Evolutionary conservation across 2,113 vertebrate genomes (phyloP).

Genomic region (Lepidothrix coronata): DNA sequence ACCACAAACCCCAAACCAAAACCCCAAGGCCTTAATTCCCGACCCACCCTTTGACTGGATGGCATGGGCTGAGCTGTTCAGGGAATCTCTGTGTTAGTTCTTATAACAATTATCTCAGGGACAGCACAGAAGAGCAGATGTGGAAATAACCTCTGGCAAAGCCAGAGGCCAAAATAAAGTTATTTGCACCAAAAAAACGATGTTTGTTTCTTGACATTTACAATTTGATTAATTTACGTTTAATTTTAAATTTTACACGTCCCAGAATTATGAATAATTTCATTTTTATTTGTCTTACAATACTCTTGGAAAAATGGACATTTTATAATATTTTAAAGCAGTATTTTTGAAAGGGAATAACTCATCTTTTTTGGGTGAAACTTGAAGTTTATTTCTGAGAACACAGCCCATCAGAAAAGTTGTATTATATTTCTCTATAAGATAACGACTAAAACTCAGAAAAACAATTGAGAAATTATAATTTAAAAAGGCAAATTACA

Average conservation of each 20-base stretch:
- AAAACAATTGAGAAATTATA: not conserved
- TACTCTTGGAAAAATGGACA: not conserved
- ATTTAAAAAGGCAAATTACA: not conserved
- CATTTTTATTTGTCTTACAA: not conserved
- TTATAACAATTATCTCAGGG: not conserved
- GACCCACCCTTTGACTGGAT: no score
- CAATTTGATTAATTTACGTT: not conserved
- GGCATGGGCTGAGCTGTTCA: not conserved
- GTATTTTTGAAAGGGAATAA: not conserved
- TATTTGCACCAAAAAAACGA: not conserved
- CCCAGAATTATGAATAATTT: not conserved
- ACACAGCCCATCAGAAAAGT: not conserved
- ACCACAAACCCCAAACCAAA: fast-evolving
- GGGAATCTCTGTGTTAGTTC: not conserved
- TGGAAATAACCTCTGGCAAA: not conserved
- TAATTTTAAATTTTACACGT: not conserved
- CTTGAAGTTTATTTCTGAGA: not conserved
- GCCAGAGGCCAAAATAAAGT: not conserved
- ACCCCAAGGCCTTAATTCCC: not conserved
- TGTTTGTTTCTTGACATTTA: not conserved
- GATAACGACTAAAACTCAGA: not conserved
- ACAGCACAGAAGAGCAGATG: not conserved
- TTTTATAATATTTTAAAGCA: not conserved
- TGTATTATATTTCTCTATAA: not conserved
- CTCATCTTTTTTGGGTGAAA: not conserved